Evolutionary conservation across 2,888 invertebrate species (phyloP).

Genomic region (Drosophila testacea): DNA sequence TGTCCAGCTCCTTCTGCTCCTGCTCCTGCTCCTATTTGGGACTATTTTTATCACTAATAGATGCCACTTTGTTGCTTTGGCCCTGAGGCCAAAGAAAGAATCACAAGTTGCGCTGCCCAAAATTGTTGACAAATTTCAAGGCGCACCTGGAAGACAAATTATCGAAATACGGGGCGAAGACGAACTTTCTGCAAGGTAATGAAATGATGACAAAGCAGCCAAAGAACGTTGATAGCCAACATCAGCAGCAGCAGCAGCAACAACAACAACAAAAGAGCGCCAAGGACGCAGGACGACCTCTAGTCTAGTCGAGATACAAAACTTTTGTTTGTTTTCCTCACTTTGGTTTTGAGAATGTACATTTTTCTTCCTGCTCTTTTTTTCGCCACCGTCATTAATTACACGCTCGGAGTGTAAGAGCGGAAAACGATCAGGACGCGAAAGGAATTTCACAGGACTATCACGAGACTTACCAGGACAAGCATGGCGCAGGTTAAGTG

Average conservation of each 20-base stretch:
- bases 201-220: constrained; percentile 77
- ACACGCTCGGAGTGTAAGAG: constrained; percentile 46
- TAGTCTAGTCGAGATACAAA: constrained; percentile 46
- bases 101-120: constrained; percentile 70
- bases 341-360: constrained; percentile 60
- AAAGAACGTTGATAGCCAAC: constrained; percentile 55
- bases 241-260: constrained; percentile 2
- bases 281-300: constrained; percentile 37
- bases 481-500: constrained; percentile 48
- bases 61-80: constrained; percentile 68
- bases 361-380: constrained; percentile 44
- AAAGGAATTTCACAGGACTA: constrained; percentile 11
- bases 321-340: constrained; percentile 63
- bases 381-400: constrained; percentile 64
- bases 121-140: constrained; percentile 79
- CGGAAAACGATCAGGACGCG: constrained; percentile 39
- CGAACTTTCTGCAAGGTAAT: constrained; percentile 72
- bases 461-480: constrained; percentile 15
- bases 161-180: constrained; percentile 37
- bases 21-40: constrained; percentile 15
- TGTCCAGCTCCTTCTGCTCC: constrained; percentile 41
- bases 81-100: constrained; percentile 49
- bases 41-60: constrained; percentile 79
- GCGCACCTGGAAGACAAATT: constrained; percentile 79
- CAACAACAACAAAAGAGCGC: not conserved